Conservation (phyloP, 1,140 invertebrate genomes). For the Choristoneura fumiferana region DNA sequence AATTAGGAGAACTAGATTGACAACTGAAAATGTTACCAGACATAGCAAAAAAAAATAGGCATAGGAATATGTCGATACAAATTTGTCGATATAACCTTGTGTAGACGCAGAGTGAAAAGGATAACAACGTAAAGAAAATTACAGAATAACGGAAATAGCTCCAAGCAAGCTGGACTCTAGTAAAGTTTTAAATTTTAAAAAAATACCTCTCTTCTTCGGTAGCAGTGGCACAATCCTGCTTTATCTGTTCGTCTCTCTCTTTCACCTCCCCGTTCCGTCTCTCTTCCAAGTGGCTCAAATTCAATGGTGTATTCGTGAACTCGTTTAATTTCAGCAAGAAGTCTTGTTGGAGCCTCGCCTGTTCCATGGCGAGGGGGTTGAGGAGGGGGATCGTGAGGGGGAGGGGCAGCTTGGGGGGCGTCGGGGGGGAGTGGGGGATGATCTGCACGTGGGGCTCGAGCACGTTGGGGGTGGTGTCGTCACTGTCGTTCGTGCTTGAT, state of each 20-base stretch:
- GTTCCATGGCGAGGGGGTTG: conserved; percentile 61
- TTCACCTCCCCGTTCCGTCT: conserved; percentile 49
- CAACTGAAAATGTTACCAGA: too few species aligned
- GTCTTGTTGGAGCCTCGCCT: conserved; percentile 59
- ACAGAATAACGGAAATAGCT: too few species aligned
- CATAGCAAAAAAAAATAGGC: too few species aligned
- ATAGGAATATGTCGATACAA: too few species aligned
- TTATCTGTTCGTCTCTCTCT: conserved; percentile 39
- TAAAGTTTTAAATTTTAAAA: too few species aligned
- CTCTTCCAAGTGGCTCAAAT: conserved; percentile 72
- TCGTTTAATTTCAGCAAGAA: conserved; percentile 66
- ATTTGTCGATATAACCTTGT: too few species aligned
- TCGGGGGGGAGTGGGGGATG: conserved; percentile 60
- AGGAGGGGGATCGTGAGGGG: conserved; percentile 41
- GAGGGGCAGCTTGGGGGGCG: conserved; percentile 42
- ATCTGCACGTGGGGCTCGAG: conserved; percentile 70
- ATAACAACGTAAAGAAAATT: too few species aligned
- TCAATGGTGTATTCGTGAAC: conserved; percentile 64
- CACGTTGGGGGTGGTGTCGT: conserved; percentile 69
- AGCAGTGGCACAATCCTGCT: conserved; percentile 50
- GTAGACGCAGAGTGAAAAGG: too few species aligned
- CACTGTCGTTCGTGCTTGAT: conserved; percentile 70
- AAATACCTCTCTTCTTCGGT: conserved; percentile 63
- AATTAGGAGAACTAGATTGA: too few species aligned
- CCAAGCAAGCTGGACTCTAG: too few species aligned